Percentiles rank a stretch among this genome's conserved stretches.
These are phyloP conservation scores for Drosophila sproati DNA, from an alignment of 1,140 invertebrate species.

Conservation along the genomic window DNA sequence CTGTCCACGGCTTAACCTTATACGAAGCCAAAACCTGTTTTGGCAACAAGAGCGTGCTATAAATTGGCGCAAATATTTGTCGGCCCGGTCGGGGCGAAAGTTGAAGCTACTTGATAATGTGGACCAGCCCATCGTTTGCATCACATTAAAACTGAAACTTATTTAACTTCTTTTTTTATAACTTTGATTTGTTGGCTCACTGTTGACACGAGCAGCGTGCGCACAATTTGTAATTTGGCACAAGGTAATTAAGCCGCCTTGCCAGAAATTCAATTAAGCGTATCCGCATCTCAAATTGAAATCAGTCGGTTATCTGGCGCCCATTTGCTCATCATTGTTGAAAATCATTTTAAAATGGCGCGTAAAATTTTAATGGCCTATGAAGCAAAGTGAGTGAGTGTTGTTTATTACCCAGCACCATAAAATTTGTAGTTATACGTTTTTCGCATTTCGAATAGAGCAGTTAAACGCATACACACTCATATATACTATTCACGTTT, in stretches of 20 bases:
- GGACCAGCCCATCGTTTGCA: constrained; percentile 40
- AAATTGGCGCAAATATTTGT: constrained; percentile 80
- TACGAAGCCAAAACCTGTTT: constrained; percentile 33
- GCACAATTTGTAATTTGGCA: constrained; percentile 63
- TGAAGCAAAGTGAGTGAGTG: constrained; percentile 43
- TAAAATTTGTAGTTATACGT: constrained; percentile 67
- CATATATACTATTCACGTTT: constrained; percentile 33
- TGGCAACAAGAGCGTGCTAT: constrained; percentile 65
- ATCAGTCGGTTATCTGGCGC: constrained; percentile 65
- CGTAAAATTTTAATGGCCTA: constrained; percentile 74
- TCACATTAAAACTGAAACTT: constrained; percentile 58
- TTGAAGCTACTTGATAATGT: constrained; percentile 61
- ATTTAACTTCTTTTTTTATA: constrained; percentile 40
- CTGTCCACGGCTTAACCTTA: constrained; percentile 50
- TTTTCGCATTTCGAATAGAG: constrained; percentile 46
- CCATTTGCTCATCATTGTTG: constrained; percentile 76
- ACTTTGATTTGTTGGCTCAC: constrained; percentile 58
- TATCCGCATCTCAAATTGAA: constrained; percentile 72
- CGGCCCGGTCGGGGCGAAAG: constrained; percentile 26
- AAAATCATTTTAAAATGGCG: constrained; percentile 78
- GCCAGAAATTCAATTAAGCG: constrained; percentile 75
- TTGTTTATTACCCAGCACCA: constrained; percentile 61
- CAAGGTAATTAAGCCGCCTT: constrained; percentile 70
- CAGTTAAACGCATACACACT: constrained; percentile 47
- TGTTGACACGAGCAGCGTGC: constrained; percentile 16